Conservation (phyloP, 1,140 invertebrate genomes). For the Sarcophaga bullata region DNA sequence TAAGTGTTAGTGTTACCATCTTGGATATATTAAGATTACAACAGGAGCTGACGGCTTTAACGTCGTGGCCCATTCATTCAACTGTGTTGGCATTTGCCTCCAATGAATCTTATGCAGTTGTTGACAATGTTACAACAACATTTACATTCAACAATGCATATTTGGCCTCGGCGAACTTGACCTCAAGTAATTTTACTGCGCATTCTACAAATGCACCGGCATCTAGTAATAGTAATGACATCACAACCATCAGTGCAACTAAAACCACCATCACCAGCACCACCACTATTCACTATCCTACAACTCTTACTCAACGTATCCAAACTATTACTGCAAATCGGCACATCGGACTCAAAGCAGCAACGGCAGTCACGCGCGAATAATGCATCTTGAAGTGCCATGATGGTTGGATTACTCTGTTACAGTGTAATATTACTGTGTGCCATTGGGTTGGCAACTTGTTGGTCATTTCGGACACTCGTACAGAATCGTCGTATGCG, state of each 20-base stretch:
- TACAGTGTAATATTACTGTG: slow-evolving; percentile 83
- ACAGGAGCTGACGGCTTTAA: neutral
- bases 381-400: slow-evolving; percentile 53
- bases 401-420: slow-evolving; percentile 71
- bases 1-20: neutral
- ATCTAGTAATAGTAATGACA: neutral
- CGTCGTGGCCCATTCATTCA: slow-evolving; percentile 15
- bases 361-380: slow-evolving; percentile 46
- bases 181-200: slow-evolving; percentile 2
- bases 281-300: neutral
- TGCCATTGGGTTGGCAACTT: slow-evolving; percentile 82
- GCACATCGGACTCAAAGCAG: neutral
- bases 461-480: slow-evolving; percentile 80
- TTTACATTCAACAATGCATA: slow-evolving; percentile 21
- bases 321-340: too few species aligned
- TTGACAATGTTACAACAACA: slow-evolving; percentile 1
- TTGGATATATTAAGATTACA: neutral
- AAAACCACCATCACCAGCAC: neutral
- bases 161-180: neutral
- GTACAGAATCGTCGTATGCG: slow-evolving; percentile 85
- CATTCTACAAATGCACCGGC: neutral
- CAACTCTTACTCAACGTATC: too few species aligned
- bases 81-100: neutral
- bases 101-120: neutral
- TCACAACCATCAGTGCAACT: neutral